Conservation (phyloP, 2,113 vertebrate genomes). For the Vulpes ferrilata region DNA sequence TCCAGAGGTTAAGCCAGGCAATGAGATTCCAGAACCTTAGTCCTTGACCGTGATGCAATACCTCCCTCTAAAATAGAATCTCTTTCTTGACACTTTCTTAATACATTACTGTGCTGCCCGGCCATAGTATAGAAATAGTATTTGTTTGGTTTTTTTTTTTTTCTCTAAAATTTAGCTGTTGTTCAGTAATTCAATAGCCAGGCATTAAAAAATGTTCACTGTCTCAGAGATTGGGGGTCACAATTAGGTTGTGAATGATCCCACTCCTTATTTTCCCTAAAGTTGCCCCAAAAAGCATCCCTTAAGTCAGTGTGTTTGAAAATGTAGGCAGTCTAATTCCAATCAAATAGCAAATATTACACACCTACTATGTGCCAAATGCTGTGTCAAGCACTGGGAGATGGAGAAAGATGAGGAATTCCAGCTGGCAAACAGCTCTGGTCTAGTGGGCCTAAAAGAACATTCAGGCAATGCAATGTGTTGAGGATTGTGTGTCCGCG, state of each 20-base stretch:
- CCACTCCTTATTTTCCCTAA: neutral
- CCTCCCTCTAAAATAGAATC: neutral
- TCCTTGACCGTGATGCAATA: too few relatives aligned
- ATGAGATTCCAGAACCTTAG: neutral
- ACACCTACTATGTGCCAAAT: neutral
- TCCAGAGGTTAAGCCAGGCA: too few relatives aligned
- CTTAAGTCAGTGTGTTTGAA: neutral
- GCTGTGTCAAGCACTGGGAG: neutral
- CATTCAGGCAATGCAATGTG: accelerated
- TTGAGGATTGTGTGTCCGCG: accelerated
- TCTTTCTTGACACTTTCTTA: neutral
- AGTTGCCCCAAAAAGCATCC: neutral
- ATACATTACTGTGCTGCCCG: neutral
- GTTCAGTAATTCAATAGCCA: neutral
- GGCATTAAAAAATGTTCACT: neutral
- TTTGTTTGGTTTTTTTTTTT: neutral
- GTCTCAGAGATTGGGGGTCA: neutral
- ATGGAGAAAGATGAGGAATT: neutral
- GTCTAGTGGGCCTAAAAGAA: neutral
- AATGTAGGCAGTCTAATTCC: neutral
- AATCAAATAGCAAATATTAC: neutral
- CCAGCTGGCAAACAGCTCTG: neutral
- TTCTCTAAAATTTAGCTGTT: neutral
- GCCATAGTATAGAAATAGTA: too few relatives aligned
- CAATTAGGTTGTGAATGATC: neutral